A percentile compares a stretch with the other conserved stretches of the same genome.
phyloP scores from a whole-genome alignment of 2,797 vertebrate genomes.

The Falco novaeseelandiae region DNA sequence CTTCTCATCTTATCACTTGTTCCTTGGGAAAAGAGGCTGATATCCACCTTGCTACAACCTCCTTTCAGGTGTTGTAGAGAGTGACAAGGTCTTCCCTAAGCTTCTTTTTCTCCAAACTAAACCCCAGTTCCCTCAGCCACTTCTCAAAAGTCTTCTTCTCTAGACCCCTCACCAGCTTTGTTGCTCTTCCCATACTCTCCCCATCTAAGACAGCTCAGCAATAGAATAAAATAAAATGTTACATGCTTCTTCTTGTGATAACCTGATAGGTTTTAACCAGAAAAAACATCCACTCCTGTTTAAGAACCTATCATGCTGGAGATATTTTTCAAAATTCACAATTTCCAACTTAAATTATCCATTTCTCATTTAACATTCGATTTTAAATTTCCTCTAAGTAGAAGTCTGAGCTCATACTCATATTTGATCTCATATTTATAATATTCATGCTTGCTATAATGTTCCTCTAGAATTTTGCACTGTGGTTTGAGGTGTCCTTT shows the following conservation, averaged over 20 bases:
- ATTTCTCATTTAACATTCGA: not conserved
- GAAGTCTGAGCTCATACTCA: not conserved
- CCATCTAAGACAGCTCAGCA: not conserved
- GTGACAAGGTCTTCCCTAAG: not conserved
- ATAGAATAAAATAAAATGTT: not conserved
- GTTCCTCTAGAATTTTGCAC: not conserved
- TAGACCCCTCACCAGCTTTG: accelerated
- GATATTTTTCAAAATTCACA: not conserved
- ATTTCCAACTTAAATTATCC: not conserved
- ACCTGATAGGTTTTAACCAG: not conserved
- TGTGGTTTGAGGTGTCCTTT: not conserved
- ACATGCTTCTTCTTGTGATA: not conserved
- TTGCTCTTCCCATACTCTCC: not conserved
- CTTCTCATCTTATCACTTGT: accelerated
- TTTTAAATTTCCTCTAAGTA: not conserved
- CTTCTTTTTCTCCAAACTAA: not conserved
- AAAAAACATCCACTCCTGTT: not conserved
- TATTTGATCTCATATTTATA: not conserved
- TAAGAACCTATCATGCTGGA: not conserved
- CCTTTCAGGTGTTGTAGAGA: not conserved
- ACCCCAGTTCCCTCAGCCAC: not conserved
- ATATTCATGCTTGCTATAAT: not conserved
- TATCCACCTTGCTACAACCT: accelerated
- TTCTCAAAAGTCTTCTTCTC: not conserved
- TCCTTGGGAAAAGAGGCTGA: accelerated